phyloP scores from a whole-genome alignment of 2,797 vertebrate species.

The Hafferia zeledoni region DNA sequence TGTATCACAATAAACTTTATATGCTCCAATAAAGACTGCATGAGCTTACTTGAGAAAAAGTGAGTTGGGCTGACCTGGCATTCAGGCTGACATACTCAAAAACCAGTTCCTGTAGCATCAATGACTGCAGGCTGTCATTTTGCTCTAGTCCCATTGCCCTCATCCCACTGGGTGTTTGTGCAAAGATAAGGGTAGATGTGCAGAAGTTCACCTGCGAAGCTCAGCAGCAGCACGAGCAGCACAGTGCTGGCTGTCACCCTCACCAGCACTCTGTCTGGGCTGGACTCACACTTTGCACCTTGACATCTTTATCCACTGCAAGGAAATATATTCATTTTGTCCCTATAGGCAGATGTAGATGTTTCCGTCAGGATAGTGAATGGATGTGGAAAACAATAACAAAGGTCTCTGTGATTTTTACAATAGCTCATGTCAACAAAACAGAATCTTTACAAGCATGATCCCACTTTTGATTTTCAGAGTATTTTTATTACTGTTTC shows the following conservation, averaged over 20 bases:
- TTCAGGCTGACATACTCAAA: background rate
- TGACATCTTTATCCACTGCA: background rate
- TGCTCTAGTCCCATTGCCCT: background rate
- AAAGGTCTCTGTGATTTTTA: background rate
- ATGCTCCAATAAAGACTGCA: background rate
- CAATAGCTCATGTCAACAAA: background rate
- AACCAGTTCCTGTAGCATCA: background rate
- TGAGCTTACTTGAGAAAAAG: background rate
- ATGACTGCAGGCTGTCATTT: background rate
- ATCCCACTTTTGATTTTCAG: background rate
- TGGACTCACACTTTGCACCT: background rate
- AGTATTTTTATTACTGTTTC: constrained; percentile 61
- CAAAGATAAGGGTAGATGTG: background rate
- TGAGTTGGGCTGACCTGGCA: background rate
- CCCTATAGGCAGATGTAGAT: background rate
- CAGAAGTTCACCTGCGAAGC: background rate
- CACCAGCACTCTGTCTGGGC: background rate
- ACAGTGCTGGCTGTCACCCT: background rate
- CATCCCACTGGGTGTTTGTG: background rate
- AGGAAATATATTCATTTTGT: background rate
- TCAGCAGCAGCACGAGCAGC: background rate
- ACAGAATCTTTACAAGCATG: background rate
- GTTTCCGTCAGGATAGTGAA: background rate
- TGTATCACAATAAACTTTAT: background rate
- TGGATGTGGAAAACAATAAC: background rate